phyloP scores from a whole-genome alignment of 2,888 invertebrate species.

The Parochlus steinenii region DNA sequence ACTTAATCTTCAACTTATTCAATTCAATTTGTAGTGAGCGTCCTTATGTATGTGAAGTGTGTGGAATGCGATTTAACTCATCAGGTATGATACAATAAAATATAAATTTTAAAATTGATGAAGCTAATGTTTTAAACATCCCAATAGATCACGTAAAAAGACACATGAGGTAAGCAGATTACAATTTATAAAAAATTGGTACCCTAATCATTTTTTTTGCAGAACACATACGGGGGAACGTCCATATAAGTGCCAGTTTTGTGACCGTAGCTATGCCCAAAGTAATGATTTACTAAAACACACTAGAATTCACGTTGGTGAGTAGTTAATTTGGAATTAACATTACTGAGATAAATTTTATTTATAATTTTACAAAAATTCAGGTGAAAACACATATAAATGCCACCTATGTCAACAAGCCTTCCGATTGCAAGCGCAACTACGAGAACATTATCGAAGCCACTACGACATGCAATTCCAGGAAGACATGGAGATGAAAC shows the following conservation, averaged over 20 bases:
- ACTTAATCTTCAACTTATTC: not conserved
- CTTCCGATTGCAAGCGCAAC: conserved; percentile 20
- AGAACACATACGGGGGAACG: conserved; percentile 29
- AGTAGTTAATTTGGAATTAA: no score
- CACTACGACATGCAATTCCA: no score
- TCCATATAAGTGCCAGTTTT: conserved; percentile 36
- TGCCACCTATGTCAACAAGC: conserved; percentile 23
- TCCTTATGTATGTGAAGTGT: conserved; percentile 9
- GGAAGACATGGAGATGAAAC: no score
- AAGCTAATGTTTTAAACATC: not conserved
- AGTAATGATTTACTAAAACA: conserved; percentile 40
- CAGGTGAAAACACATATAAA: conserved; percentile 40
- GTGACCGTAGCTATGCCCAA: conserved; percentile 39
- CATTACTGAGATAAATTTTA: no score
- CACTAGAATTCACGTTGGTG: no score
- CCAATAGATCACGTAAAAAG: conserved; percentile 33
- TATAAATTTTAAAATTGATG: not conserved
- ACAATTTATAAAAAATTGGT: not conserved
- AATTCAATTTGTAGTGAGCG: not conserved
- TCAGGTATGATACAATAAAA: conserved; percentile 36
- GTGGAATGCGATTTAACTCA: conserved; percentile 33
- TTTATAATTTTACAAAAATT: conserved; percentile 28
- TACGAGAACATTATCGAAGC: conserved; percentile 18
- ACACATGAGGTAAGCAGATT: conserved; percentile 32
- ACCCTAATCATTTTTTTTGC: not conserved